These are phyloP conservation scores for Philypnodon macrostomus DNA, from an alignment of 2,797 vertebrate genomes.

Conservation along the genomic window DNA sequence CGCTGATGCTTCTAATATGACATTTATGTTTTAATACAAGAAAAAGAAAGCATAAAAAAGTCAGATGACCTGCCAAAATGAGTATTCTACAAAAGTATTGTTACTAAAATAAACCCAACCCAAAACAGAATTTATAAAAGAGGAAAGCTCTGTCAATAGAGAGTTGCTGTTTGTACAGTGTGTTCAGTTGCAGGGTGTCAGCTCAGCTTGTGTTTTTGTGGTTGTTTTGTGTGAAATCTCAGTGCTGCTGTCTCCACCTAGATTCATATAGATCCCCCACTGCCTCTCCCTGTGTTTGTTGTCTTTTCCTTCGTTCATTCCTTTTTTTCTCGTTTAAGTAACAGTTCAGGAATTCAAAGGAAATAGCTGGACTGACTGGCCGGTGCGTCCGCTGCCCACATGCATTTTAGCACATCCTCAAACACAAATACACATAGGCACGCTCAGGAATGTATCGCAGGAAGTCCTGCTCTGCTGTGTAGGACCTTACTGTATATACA, in stretches of 20 bases:
- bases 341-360: constrained; percentile 65
- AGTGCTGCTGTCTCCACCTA: constrained; percentile 16
- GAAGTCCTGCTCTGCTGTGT: constrained; percentile 37
- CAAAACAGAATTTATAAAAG: too few species aligned
- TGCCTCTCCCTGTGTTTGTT: constrained; percentile 6
- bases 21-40: too few species aligned
- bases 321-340: constrained; percentile 34
- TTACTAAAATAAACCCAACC: too few species aligned
- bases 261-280: constrained; percentile 13
- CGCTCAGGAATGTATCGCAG: constrained; percentile 61
- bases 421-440: constrained; percentile 1
- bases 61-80: too few species aligned
- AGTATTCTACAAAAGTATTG: too few species aligned
- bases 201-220: constrained; percentile 28
- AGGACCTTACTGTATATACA: neutral
- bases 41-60: too few species aligned
- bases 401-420: constrained; percentile 11
- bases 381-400: constrained; percentile 43
- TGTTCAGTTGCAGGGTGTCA: constrained; percentile 21
- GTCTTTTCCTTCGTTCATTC: constrained; percentile 10
- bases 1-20: neutral
- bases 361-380: constrained; percentile 54
- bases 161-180: constrained; percentile 6
- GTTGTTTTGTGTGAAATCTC: constrained; percentile 29
- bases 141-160: neutral